Percentiles rank a stretch among this genome's conserved stretches.
Conservation (phyloP, 2,888 invertebrate species). For the Hyles lineata region DNA sequence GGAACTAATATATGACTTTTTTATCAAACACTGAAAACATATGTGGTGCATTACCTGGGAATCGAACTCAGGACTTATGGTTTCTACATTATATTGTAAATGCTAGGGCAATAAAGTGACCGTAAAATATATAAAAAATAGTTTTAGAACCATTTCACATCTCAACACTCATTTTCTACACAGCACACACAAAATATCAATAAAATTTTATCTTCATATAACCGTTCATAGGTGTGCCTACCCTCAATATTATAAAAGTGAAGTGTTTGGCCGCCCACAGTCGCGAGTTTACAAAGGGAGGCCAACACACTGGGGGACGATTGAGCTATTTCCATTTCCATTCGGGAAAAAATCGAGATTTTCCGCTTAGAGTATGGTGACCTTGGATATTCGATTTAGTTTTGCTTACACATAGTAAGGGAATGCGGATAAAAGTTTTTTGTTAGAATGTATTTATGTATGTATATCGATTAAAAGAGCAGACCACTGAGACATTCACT, state of each 20-base stretch:
- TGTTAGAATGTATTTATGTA: no score
- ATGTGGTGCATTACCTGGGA: no score
- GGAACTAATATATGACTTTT: no score
- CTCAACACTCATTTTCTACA: background rate
- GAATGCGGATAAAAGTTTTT: no score
- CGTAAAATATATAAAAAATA: no score
- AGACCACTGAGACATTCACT: no score
- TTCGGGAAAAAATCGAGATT: background rate
- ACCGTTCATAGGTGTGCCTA: background rate
- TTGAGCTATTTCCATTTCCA: background rate
- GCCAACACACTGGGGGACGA: background rate
- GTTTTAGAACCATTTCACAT: no score
- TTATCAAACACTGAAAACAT: no score
- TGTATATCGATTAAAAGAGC: no score
- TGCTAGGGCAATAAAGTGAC: no score
- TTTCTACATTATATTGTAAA: no score
- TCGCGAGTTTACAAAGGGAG: slow-evolving; percentile 8
- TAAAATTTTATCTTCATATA: background rate
- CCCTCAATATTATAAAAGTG: background rate
- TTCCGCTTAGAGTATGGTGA: background rate
- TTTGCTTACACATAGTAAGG: background rate
- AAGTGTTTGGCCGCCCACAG: background rate
- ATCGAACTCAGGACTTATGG: no score
- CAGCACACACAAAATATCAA: background rate
- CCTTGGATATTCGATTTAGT: background rate